A percentile compares a stretch with the other conserved stretches of the same genome.
These are phyloP conservation scores for Platalea minor DNA, from an alignment of 2,797 vertebrate genomes.

Conservation along the genomic window DNA sequence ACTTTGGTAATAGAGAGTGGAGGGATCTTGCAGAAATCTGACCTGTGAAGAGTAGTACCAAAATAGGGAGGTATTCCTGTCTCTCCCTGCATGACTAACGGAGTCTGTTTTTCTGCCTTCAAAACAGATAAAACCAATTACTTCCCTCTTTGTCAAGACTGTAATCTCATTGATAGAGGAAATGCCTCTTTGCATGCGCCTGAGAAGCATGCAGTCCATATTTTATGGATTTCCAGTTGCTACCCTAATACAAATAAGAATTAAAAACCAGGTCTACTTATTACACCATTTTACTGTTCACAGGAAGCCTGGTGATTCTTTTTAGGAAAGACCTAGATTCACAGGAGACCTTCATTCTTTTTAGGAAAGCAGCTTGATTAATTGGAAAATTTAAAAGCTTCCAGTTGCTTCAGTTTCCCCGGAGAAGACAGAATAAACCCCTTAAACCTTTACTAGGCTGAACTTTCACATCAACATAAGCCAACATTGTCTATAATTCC, in stretches of 20 bases:
- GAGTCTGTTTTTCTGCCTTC: not conserved
- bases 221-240: not conserved
- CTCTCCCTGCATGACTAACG: not conserved
- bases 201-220: not conserved
- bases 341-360: not conserved
- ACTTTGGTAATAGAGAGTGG: not conserved
- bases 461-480: not conserved
- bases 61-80: not conserved
- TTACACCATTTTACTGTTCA: not conserved
- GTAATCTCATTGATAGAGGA: not conserved
- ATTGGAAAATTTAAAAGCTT: not conserved
- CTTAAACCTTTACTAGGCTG: not conserved
- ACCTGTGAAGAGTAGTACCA: not conserved
- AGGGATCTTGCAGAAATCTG: not conserved
- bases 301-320: not conserved
- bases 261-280: not conserved
- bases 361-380: not conserved
- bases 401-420: not conserved
- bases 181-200: fast-evolving
- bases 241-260: not conserved
- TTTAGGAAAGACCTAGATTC: not conserved
- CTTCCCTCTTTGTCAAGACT: not conserved
- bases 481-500: fast-evolving
- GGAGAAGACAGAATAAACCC: not conserved
- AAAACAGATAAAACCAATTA: not conserved